phyloP scores from a whole-genome alignment of 2,888 invertebrate species.

The Conomelus anceps region DNA sequence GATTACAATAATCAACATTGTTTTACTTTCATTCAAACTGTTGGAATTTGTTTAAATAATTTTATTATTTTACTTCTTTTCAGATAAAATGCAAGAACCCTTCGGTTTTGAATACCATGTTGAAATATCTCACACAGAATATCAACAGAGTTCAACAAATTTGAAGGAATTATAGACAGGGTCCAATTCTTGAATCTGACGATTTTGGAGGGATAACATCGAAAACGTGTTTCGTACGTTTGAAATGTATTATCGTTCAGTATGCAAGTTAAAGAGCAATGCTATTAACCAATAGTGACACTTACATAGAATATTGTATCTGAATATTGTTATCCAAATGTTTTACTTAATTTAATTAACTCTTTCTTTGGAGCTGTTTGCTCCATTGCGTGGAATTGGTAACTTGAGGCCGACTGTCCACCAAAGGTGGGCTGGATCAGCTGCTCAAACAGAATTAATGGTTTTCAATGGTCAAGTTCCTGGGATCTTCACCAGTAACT shows the following conservation, averaged over 20 bases:
- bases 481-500: no score
- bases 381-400: no score
- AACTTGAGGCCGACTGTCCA: no score
- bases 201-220: neutral
- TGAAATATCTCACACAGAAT: slow-evolving; percentile 8
- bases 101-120: neutral
- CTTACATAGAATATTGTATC: no score
- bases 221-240: neutral
- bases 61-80: neutral
- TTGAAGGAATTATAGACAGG: neutral
- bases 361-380: no score
- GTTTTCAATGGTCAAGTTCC: no score
- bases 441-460: no score
- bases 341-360: neutral
- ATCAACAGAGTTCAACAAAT: neutral
- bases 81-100: slow-evolving; percentile 1
- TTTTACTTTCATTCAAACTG: no score
- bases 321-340: neutral
- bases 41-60: neutral
- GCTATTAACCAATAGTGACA: no score
- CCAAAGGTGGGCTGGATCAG: no score
- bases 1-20: no score
- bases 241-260: neutral
- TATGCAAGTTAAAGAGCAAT: no score
- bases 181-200: neutral